These are phyloP conservation scores for Caenorhabditis elegans DNA, from an alignment of 1,140 invertebrate genomes.

Conservation along the genomic window DNA sequence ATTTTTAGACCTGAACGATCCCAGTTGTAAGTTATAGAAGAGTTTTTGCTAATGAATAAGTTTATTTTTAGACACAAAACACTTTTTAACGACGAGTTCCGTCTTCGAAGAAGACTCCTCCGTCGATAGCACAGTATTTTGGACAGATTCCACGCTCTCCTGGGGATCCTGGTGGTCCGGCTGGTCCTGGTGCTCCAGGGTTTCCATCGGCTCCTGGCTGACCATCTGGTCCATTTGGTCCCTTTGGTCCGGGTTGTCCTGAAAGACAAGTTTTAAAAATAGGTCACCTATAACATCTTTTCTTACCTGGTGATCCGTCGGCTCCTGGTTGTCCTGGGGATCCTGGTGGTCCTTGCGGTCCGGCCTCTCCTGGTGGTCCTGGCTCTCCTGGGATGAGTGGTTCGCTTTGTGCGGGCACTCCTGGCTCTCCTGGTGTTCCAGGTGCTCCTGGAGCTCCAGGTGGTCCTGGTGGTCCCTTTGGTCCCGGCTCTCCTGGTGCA, in stretches of 20 bases:
- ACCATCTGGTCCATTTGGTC: conserved; percentile 42
- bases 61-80: neutral
- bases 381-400: conserved; percentile 35
- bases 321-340: conserved; percentile 44
- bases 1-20: too few relatives aligned
- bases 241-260: conserved; percentile 45
- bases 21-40: too few relatives aligned
- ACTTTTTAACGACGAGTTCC: conserved; percentile 49
- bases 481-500: conserved; percentile 39
- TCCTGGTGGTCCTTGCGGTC: conserved; percentile 47
- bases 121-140: conserved; percentile 63
- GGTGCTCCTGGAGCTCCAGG: conserved; percentile 42
- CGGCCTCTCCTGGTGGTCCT: conserved; percentile 42
- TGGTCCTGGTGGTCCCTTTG: conserved; percentile 47
- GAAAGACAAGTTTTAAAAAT: neutral
- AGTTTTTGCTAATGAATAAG: neutral
- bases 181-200: conserved; percentile 43
- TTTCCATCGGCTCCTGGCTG: conserved; percentile 43
- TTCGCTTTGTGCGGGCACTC: conserved; percentile 26
- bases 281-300: too few relatives aligned
- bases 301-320: conserved; percentile 38
- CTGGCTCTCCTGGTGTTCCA: conserved; percentile 38
- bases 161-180: conserved; percentile 37
- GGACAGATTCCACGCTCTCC: conserved; percentile 61
- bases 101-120: conserved; percentile 63